phyloP scores from a whole-genome alignment of 2,113 vertebrate species.

The Gymnobelideus leadbeateri region DNA sequence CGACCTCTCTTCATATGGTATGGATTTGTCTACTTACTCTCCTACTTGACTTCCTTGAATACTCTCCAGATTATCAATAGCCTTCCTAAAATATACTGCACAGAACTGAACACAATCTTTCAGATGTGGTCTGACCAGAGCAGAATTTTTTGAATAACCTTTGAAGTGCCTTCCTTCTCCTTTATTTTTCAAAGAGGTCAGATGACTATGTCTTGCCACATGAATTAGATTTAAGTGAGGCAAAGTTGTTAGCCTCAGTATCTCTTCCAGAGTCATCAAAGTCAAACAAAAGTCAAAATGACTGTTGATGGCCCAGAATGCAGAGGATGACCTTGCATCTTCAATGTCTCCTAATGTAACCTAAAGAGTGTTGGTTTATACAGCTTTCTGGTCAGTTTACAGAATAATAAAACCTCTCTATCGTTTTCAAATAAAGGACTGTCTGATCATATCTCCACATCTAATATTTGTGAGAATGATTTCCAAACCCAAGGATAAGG shows the following conservation, averaged over 20 bases:
- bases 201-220: background rate
- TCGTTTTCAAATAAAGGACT: background rate
- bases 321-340: background rate
- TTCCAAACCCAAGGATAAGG: background rate
- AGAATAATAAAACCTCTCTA: background rate
- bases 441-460: background rate
- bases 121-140: background rate
- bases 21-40: background rate
- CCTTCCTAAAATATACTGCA: background rate
- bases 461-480: background rate
- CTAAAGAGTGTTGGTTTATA: background rate
- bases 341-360: background rate
- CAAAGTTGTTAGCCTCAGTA: background rate
- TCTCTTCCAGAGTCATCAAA: background rate
- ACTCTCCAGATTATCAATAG: background rate
- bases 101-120: background rate
- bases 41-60: background rate
- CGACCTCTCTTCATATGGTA: background rate
- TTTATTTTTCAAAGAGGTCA: background rate
- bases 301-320: background rate
- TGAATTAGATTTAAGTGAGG: background rate
- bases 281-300: background rate
- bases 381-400: background rate
- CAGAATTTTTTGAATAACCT: background rate
- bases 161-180: background rate